phyloP scores from a whole-genome alignment of 2,113 vertebrate species.

The Anarrhichthys ocellatus region DNA sequence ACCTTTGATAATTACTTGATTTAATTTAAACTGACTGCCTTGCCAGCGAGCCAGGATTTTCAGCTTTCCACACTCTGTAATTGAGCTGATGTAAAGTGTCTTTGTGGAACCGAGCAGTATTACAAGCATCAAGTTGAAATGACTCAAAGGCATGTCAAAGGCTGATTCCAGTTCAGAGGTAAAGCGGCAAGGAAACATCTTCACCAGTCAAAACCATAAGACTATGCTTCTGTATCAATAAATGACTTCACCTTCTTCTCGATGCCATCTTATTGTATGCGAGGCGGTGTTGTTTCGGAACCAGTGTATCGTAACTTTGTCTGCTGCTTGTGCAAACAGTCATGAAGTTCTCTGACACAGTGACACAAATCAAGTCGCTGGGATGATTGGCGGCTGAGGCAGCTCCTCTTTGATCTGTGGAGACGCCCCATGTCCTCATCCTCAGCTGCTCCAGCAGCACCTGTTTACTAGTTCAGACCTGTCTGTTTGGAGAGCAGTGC shows the following conservation, averaged over 20 bases:
- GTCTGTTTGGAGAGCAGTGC: conserved; percentile 74
- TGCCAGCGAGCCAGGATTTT: conserved; percentile 41
- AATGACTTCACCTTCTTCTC: background rate
- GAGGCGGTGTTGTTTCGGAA: conserved; percentile 23
- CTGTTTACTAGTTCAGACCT: conserved; percentile 90
- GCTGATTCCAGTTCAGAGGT: conserved; percentile 26
- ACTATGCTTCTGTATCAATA: background rate
- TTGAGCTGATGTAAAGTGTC: conserved; percentile 57
- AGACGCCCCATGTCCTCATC: conserved; percentile 84
- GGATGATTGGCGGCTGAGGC: conserved; percentile 83
- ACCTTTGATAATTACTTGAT: conserved; percentile 56
- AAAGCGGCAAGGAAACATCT: conserved; percentile 15
- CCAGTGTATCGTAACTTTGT: conserved; percentile 50
- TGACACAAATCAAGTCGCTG: conserved; percentile 79
- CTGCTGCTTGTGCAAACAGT: conserved; percentile 56
- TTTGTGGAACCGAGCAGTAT: conserved; percentile 32
- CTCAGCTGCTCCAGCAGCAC: conserved; percentile 85
- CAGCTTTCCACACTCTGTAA: conserved; percentile 44
- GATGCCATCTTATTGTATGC: background rate
- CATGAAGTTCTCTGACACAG: conserved; percentile 71
- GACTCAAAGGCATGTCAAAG: conserved; percentile 31
- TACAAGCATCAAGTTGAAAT: conserved; percentile 41
- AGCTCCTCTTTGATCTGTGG: conserved; percentile 89
- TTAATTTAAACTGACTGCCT: conserved; percentile 58
- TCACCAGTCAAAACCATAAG: conserved; percentile 11